Conservation (phyloP, 1,140 invertebrate genomes). For the Drosophila auraria region DNA sequence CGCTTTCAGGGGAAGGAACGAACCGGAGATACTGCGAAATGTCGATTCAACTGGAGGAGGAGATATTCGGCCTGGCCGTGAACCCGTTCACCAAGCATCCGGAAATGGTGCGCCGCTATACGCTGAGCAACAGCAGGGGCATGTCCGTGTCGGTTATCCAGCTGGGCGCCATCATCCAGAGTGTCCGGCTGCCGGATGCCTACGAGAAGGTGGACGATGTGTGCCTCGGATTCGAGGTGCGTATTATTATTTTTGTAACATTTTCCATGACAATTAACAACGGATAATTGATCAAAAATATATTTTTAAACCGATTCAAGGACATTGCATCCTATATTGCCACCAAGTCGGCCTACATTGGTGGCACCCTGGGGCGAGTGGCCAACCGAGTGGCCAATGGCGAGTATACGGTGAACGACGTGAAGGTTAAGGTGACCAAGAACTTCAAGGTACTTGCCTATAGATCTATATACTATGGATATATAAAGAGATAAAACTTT, state of each 20-base stretch:
- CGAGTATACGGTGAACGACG: slow-evolving; percentile 89
- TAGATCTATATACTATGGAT: too few species aligned
- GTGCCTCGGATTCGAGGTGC: slow-evolving; percentile 90
- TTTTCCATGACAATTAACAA: too few species aligned
- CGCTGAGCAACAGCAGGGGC: slow-evolving; percentile 87
- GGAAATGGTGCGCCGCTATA: slow-evolving; percentile 86
- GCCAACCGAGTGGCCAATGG: slow-evolving; percentile 93
- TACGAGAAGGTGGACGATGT: slow-evolving; percentile 89
- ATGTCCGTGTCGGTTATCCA: slow-evolving; percentile 88
- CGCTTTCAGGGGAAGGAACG: slow-evolving; percentile 30
- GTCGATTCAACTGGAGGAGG: slow-evolving; percentile 63
- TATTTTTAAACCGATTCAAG: neutral
- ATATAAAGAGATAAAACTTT: too few species aligned
- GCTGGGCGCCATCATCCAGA: slow-evolving; percentile 92
- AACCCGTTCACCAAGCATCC: slow-evolving; percentile 75
- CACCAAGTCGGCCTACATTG: slow-evolving; percentile 90
- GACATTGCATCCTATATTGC: slow-evolving; percentile 86
- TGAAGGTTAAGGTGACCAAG: slow-evolving; percentile 88
- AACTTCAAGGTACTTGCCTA: slow-evolving; percentile 87
- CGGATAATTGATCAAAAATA: neutral
- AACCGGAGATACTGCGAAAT: slow-evolving; percentile 39
- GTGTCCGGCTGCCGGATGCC: slow-evolving; percentile 90
- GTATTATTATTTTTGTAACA: too few species aligned
- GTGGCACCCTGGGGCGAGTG: slow-evolving; percentile 94
- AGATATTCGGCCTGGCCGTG: slow-evolving; percentile 71